Percentiles rank a stretch among this genome's conserved stretches.
These are phyloP conservation scores for Gari tellinella DNA, from an alignment of 2,888 invertebrate species.

Conservation along the genomic window DNA sequence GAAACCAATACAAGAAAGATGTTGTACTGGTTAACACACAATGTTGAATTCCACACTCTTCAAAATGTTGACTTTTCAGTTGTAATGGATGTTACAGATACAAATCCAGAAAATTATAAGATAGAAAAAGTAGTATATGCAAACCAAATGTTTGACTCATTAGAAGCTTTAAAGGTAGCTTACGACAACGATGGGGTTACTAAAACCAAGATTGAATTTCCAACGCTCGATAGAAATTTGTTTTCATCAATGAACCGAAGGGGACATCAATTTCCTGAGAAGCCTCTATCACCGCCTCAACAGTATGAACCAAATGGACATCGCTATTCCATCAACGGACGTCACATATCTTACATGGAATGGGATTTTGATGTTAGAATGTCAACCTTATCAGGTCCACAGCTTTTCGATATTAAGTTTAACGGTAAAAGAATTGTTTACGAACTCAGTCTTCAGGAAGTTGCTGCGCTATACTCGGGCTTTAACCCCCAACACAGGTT, in stretches of 20 bases:
- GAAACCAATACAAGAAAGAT: slow-evolving; percentile 57
- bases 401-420: slow-evolving; percentile 72
- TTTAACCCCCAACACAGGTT: slow-evolving; percentile 61
- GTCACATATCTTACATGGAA: slow-evolving; percentile 74
- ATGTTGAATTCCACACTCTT: slow-evolving; percentile 66
- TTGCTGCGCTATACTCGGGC: slow-evolving; percentile 76
- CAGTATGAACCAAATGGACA: slow-evolving; percentile 76
- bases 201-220: slow-evolving; percentile 36
- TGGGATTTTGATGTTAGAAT: slow-evolving; percentile 79
- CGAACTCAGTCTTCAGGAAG: slow-evolving; percentile 78
- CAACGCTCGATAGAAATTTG: slow-evolving; percentile 20
- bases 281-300: slow-evolving; percentile 59
- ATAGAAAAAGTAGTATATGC: slow-evolving; percentile 68
- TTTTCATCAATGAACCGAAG: slow-evolving; percentile 53
- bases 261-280: slow-evolving; percentile 54
- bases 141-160: slow-evolving; percentile 56
- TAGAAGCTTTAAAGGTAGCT: slow-evolving; percentile 59
- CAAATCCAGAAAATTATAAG: slow-evolving; percentile 48
- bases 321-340: slow-evolving; percentile 75
- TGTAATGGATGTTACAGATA: slow-evolving; percentile 66
- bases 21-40: slow-evolving; percentile 67
- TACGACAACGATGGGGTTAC: slow-evolving; percentile 44
- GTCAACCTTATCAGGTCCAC: slow-evolving; percentile 73
- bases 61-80: slow-evolving; percentile 75
- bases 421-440: slow-evolving; percentile 75